These are phyloP conservation scores for Atrichornis clamosus DNA, from an alignment of 2,113 vertebrate genomes.

Conservation along the genomic window DNA sequence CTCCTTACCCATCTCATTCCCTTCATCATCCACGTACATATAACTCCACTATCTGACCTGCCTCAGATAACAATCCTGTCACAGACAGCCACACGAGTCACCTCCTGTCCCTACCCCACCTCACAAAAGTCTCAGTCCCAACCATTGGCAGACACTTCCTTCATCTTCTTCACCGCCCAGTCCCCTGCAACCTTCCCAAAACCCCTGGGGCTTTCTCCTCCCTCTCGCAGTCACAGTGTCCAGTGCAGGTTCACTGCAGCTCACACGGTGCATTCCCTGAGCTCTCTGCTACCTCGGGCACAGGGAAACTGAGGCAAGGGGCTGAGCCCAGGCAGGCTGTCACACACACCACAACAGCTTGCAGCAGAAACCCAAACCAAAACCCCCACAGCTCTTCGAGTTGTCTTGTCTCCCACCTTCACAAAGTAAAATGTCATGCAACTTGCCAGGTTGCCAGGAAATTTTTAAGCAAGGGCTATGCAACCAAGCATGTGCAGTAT, in stretches of 20 bases:
- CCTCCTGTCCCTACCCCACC: not conserved
- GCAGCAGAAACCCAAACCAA: not conserved
- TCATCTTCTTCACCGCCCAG: not conserved
- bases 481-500: not conserved
- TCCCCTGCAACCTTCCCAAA: not conserved
- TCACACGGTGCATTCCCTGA: not conserved
- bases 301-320: not conserved
- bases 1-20: not conserved
- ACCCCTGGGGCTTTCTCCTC: not conserved
- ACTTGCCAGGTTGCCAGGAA: not conserved
- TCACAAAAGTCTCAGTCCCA: not conserved
- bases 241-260: not conserved
- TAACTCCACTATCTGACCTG: not conserved
- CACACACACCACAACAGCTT: not conserved
- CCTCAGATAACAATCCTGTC: not conserved
- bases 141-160: not conserved
- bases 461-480: not conserved
- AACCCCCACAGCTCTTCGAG: not conserved
- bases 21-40: accelerated
- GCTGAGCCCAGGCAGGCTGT: not conserved
- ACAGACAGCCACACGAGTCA: not conserved
- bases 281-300: not conserved
- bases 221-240: not conserved
- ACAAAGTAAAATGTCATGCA: not conserved
- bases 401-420: not conserved